phyloP scores from a whole-genome alignment of 2,113 vertebrate species.

The Bungarus multicinctus region DNA sequence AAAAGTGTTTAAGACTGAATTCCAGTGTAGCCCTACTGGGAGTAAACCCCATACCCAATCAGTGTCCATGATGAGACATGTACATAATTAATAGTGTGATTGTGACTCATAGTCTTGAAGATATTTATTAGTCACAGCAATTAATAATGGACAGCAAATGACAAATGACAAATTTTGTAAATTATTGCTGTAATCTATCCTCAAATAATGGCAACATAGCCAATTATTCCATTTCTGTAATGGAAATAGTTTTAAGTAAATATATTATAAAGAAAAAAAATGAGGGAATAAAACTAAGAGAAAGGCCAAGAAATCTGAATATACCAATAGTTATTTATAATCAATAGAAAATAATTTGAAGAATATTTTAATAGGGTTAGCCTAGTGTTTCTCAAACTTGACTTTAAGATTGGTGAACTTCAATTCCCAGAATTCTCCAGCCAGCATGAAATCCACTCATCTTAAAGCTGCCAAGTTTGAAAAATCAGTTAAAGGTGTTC shows the following conservation, averaged over 20 bases:
- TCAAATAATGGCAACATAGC: constrained; percentile 21
- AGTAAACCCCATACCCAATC: background rate
- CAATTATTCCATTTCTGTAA: background rate
- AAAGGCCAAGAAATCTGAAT: constrained; percentile 52
- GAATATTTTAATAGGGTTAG: background rate
- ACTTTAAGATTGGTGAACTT: background rate
- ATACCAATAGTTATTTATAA: constrained; percentile 28
- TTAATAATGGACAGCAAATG: background rate
- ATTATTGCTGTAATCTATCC: background rate
- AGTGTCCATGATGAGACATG: background rate
- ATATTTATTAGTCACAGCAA: background rate
- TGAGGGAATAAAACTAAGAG: constrained; percentile 21
- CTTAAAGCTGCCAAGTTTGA: background rate
- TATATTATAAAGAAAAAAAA: constrained; percentile 18
- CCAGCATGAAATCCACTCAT: background rate
- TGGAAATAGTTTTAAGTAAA: constrained; percentile 24
- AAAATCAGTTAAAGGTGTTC: background rate
- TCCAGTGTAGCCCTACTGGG: background rate
- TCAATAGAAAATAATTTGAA: constrained; percentile 28
- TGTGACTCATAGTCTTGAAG: background rate
- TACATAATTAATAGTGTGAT: background rate
- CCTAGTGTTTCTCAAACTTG: background rate
- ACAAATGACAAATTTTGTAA: background rate
- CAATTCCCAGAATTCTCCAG: background rate
- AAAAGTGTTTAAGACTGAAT: background rate